Percentiles rank a stretch among this genome's conserved stretches.
These are phyloP conservation scores for Phragmatobia fuliginosa DNA, from an alignment of 2,888 invertebrate species.

Conservation along the genomic window DNA sequence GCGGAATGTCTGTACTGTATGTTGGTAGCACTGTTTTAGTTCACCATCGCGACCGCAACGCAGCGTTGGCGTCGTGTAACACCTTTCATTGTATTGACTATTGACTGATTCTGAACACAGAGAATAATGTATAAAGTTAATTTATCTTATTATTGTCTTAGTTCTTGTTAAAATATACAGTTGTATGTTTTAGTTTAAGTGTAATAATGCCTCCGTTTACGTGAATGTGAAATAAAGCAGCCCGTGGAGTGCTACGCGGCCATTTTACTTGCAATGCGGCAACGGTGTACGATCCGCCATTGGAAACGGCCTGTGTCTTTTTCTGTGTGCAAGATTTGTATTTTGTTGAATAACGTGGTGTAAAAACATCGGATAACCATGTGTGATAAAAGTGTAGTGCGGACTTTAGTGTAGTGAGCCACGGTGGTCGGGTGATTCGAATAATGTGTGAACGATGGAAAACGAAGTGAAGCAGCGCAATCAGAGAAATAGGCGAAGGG, in stretches of 20 bases:
- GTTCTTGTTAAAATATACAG: conserved; percentile 82
- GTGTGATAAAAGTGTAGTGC: conserved; percentile 86
- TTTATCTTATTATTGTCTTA: conserved; percentile 86
- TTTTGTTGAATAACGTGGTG: conserved; percentile 82
- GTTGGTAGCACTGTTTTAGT: conserved; percentile 83
- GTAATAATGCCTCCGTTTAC: conserved; percentile 84
- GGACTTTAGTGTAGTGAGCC: conserved; percentile 87
- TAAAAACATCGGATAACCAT: conserved; percentile 85
- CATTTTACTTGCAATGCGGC: conserved; percentile 91
- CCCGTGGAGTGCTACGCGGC: conserved; percentile 88
- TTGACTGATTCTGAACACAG: conserved; percentile 89
- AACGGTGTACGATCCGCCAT: conserved; percentile 91
- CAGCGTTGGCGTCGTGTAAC: conserved; percentile 89
- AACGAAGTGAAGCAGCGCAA: conserved; percentile 94
- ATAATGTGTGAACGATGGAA: conserved; percentile 91
- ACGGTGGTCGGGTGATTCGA: conserved; percentile 87
- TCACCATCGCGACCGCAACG: conserved; percentile 86
- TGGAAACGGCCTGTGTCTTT: conserved; percentile 90
- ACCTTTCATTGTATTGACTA: conserved; percentile 92
- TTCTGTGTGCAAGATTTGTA: conserved; percentile 88
- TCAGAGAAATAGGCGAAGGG: conserved; percentile 94
- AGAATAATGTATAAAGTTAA: conserved; percentile 89
- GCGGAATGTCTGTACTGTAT: conserved; percentile 73
- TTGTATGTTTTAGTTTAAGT: conserved; percentile 84
- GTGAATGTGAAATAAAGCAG: conserved; percentile 84